Evolutionary conservation across 2,797 vertebrate genomes (phyloP), one percentile per base, ranked within the genome.

Genomic region (Heterohyrax brucei): DNA sequence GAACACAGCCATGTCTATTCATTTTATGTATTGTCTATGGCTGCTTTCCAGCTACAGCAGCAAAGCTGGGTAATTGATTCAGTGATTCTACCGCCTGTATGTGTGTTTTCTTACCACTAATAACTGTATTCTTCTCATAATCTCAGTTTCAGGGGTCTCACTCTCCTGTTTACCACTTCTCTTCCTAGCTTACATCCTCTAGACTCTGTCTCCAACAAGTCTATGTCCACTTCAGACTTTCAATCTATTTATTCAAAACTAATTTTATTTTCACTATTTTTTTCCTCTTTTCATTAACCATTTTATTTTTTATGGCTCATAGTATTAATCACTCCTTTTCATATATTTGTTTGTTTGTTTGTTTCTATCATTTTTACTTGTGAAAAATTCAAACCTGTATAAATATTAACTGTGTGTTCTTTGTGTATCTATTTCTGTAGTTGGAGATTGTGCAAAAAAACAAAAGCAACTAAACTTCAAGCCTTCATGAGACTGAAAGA

Each of bases 311-410:
- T 10, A 28, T 62, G 22, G 85, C 76, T 22, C 50, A 84, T 80
- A 30, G 70, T 64, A 68, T 28, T 66, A 85, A 72, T 81, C 50
- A 85, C 81, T 93, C 19, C 7, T 80, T 85, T 87, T 75, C 19
- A 85, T 78, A 78, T 19, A 79, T 73, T 87, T 30, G 14, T 53
- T 9, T 53, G 39, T 53, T 21, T 86, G 19, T 91, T 95, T 72
- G 61, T 76, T 92, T 82, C 89, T 44, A 94, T 86, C 75, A 75
- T 79, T 83, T 79, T 92, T 70, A 96, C 59, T 83, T 90, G 53
- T 30, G 85, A 92, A 92, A 22, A 89, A 7, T 70, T 59, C 44
- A 94, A 92, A 48, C 21, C 10, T 94, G 19, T 21, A 59, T 84
- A 94, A 84, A 79, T 28, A 14, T 77, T 78, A 94, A 66, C 64